Evolutionary conservation across 1,140 invertebrate genomes (phyloP).

Genomic region (Cherax destructor): DNA sequence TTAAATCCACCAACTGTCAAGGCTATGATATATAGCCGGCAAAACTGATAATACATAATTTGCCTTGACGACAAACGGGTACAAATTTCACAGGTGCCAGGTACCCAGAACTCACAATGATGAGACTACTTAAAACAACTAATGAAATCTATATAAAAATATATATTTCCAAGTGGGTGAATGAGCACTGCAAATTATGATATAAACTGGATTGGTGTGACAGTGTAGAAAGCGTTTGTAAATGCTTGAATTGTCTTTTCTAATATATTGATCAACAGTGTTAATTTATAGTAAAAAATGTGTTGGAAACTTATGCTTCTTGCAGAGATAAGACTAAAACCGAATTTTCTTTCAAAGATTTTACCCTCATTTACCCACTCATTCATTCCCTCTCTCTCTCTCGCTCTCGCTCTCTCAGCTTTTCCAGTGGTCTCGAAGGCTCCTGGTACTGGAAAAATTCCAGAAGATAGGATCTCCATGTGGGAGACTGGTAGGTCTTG

Average conservation of each 20-base stretch:
- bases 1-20: slow-evolving; percentile 23
- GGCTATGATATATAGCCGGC: slow-evolving; percentile 7
- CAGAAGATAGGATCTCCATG: too few species aligned
- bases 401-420: too few species aligned
- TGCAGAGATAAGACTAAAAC: too few species aligned
- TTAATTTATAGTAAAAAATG: background rate
- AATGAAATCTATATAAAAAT: slow-evolving; percentile 31
- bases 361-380: too few species aligned
- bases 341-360: too few species aligned
- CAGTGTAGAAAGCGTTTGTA: background rate
- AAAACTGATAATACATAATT: slow-evolving; percentile 9
- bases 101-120: background rate
- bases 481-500: too few species aligned
- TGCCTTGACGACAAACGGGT: background rate
- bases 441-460: too few species aligned
- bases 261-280: background rate
- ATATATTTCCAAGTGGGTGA: slow-evolving; percentile 14
- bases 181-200: slow-evolving; percentile 9
- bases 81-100: background rate
- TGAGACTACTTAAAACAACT: slow-evolving; percentile 2
- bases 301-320: background rate
- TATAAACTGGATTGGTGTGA: background rate
- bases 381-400: too few species aligned
- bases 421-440: too few species aligned
- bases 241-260: background rate